A percentile compares a stretch with the other conserved stretches of the same genome.
phyloP scores from a whole-genome alignment of 1,140 invertebrate genomes.

The Araneus ventricosus region DNA sequence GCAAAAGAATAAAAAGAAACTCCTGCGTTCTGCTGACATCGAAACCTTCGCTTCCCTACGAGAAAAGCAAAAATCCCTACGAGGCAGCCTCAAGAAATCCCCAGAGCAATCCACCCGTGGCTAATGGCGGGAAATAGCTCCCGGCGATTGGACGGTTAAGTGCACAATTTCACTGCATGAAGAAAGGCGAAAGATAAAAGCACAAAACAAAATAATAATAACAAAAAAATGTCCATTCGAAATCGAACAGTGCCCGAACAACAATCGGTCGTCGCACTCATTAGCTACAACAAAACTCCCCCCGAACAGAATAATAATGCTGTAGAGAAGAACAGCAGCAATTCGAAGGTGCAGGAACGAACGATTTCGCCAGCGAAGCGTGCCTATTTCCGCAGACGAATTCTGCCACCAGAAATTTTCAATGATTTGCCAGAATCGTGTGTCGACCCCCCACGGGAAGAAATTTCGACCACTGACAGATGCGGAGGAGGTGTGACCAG shows the following conservation, averaged over 20 bases:
- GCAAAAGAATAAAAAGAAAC: background rate
- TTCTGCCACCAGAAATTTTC: slow-evolving; percentile 63
- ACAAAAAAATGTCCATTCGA: slow-evolving; percentile 66
- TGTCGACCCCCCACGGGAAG: slow-evolving; percentile 67
- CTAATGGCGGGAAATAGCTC: slow-evolving; percentile 72
- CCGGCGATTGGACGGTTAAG: slow-evolving; percentile 60
- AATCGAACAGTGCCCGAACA: slow-evolving; percentile 28
- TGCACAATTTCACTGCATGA: slow-evolving; percentile 53
- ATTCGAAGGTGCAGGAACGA: background rate
- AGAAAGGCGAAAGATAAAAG: background rate
- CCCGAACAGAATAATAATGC: slow-evolving; percentile 11
- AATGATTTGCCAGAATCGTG: slow-evolving; percentile 66
- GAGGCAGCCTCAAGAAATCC: slow-evolving; percentile 33
- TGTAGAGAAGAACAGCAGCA: background rate
- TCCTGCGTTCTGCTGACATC: slow-evolving; percentile 11
- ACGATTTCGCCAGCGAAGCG: slow-evolving; percentile 65
- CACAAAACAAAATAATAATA: slow-evolving; percentile 20
- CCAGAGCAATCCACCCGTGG: slow-evolving; percentile 46
- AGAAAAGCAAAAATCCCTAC: slow-evolving; percentile 48
- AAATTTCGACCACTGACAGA: background rate
- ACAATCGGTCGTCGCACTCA: slow-evolving; percentile 45
- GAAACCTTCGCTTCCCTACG: slow-evolving; percentile 31
- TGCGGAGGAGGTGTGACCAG: background rate
- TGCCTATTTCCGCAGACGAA: slow-evolving; percentile 54
- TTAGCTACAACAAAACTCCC: background rate